Base-by-base conservation (phyloP, 2,797 vertebrate species). In the Hapalemur alaotrensis region DNA sequence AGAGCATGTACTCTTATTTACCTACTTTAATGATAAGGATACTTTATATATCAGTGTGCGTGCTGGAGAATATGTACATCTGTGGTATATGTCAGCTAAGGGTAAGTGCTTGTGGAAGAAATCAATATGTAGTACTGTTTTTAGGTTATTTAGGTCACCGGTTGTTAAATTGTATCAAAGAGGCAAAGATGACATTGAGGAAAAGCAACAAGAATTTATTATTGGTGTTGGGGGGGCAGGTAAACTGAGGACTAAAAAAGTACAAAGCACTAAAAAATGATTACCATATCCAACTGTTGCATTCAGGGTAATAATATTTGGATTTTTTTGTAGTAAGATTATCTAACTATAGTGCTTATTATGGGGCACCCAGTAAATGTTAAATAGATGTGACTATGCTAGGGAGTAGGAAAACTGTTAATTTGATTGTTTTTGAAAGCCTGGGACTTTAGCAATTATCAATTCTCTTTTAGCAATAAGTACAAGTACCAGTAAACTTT, bases 121-220 rank as follows among this genome's bases (percentile, higher is more conserved):
- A 46, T 84, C 65, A 90, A 13, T 35, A 13, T 30, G 4, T 17
- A 89, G 20, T 76, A 54, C 32, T 93, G 72, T 70, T 88, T 96
- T 93, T 88, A 88, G 48, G 43, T 90, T 93, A 70, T 83, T 93
- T 81, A 78, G 86, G 43, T 81, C 46, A 96, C 48, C n/a, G 54
- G 0, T 80, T 90, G 80, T 94, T 95, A 90, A 85, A 57, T 35
- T 95, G 38, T 90, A 67, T 81, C 12, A 54, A 80, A 84, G 78
- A 78, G 54, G 32, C 84, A 85, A 85, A 85, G 83, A 30, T 76
- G 84, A 73, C 73, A 72, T 20, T 63, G 50, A 94, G n/a, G 23
- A 50, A 28, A 93, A 94, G 69, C 11, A 61, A 67, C 48, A 84
- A 57, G 15, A 69, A 72, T 82, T 73, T 94, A 63, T 94, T 82